Percentiles rank a stretch among this genome's conserved stretches.
Conservation (phyloP, 2,888 invertebrate species). For the Parascotia fuliginaria region DNA sequence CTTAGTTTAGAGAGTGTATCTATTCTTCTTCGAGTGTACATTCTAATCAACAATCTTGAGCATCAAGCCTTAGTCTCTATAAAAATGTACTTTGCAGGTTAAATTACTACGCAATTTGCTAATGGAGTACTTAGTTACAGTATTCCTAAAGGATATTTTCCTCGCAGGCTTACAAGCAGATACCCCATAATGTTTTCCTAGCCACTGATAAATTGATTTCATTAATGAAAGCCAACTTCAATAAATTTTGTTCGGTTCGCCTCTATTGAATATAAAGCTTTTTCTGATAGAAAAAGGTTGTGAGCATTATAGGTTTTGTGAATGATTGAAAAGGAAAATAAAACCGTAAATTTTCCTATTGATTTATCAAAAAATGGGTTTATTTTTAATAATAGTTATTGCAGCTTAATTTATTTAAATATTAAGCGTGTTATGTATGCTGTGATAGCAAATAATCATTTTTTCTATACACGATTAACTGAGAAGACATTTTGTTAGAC, state of each 20-base stretch:
- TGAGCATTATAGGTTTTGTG: slow-evolving; percentile 8
- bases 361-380: too few species aligned
- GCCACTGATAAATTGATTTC: slow-evolving; percentile 51
- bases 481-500: too few species aligned
- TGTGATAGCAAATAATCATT: too few species aligned
- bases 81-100: slow-evolving; percentile 24
- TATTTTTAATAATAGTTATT: not conserved
- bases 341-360: not conserved
- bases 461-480: too few species aligned
- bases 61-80: slow-evolving; percentile 1
- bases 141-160: slow-evolving; percentile 33
- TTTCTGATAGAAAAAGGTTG: slow-evolving; percentile 15
- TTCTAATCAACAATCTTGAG: not conserved
- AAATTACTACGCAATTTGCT: slow-evolving; percentile 53
- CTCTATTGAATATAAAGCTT: slow-evolving; percentile 35
- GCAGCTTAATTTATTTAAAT: too few species aligned
- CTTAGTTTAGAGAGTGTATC: too few species aligned
- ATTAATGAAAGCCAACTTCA: slow-evolving; percentile 45
- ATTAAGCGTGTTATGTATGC: too few species aligned
- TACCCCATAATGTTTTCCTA: slow-evolving; percentile 42
- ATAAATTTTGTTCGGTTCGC: slow-evolving; percentile 35
- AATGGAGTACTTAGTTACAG: slow-evolving; percentile 47
- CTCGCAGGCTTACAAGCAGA: slow-evolving; percentile 29
- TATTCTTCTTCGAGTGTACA: too few species aligned
- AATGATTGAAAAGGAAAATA: slow-evolving; percentile 10